phyloP scores from a whole-genome alignment of 2,888 invertebrate genomes.

The Hypselothyrea guttata region DNA sequence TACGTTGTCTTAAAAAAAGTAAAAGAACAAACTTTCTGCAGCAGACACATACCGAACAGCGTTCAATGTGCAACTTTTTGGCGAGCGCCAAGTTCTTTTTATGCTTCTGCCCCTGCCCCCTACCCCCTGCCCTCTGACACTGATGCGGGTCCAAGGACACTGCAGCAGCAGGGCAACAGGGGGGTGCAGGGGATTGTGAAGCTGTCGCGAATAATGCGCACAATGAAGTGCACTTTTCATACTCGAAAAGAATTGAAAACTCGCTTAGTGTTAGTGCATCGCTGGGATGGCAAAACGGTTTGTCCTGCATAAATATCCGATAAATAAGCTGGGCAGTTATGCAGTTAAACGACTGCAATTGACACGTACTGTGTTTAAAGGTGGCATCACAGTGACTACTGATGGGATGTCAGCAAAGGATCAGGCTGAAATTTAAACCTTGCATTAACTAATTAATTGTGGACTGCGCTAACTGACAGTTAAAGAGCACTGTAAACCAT shows the following conservation, averaged over 20 bases:
- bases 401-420: constrained; percentile 13
- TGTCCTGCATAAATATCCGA: constrained; percentile 27
- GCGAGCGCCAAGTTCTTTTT: constrained; percentile 69
- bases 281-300: neutral
- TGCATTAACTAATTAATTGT: too few relatives aligned
- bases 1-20: constrained; percentile 61
- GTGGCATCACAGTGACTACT: neutral
- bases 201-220: constrained; percentile 78
- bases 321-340: constrained; percentile 18
- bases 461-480: too few relatives aligned
- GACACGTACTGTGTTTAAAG: neutral
- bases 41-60: neutral
- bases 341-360: constrained; percentile 5
- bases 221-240: constrained; percentile 81
- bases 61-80: constrained; percentile 69
- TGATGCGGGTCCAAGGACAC: constrained; percentile 47
- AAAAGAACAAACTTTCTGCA: constrained; percentile 33
- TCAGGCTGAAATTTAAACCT: too few relatives aligned
- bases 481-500: too few relatives aligned
- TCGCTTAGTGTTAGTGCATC: constrained; percentile 44
- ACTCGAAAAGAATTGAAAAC: constrained; percentile 73
- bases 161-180: neutral
- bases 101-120: constrained; percentile 64
- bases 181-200: constrained; percentile 22
- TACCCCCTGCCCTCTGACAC: constrained; percentile 62